These are phyloP conservation scores for Merops nubicus DNA, from an alignment of 2,113 vertebrate species.

Conservation along the genomic window DNA sequence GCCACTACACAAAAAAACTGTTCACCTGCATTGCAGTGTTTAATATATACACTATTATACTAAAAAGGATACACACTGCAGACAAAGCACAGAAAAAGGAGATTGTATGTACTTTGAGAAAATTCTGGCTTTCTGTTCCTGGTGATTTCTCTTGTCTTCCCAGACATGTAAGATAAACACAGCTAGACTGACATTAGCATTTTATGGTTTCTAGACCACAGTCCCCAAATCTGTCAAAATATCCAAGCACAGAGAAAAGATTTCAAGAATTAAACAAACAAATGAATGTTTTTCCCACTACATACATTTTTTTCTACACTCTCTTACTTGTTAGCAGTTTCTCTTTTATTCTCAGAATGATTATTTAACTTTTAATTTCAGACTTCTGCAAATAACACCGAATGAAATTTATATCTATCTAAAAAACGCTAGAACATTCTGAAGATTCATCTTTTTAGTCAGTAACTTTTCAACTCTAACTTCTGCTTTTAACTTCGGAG, in stretches of 20 bases:
- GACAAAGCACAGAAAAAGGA: background rate
- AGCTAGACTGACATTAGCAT: background rate
- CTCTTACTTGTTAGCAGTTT: background rate
- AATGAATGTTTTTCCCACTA: background rate
- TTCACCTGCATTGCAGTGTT: background rate
- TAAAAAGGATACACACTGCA: background rate
- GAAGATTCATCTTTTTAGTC: background rate
- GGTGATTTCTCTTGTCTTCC: background rate
- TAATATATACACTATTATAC: background rate
- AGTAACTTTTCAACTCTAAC: background rate
- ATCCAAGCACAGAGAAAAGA: background rate
- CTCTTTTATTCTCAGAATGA: background rate
- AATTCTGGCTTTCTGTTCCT: background rate
- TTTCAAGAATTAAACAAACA: background rate
- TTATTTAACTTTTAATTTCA: background rate
- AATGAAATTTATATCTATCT: background rate
- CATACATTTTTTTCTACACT: background rate
- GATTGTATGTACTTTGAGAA: background rate
- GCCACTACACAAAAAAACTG: background rate
- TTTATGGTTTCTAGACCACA: background rate
- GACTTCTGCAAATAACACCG: background rate
- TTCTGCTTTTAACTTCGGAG: background rate
- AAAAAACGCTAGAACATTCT: background rate
- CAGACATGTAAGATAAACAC: background rate
- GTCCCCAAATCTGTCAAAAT: background rate